Evolutionary conservation across 2,888 invertebrate genomes (phyloP).

Genomic region (Cartodere bifasciata): DNA sequence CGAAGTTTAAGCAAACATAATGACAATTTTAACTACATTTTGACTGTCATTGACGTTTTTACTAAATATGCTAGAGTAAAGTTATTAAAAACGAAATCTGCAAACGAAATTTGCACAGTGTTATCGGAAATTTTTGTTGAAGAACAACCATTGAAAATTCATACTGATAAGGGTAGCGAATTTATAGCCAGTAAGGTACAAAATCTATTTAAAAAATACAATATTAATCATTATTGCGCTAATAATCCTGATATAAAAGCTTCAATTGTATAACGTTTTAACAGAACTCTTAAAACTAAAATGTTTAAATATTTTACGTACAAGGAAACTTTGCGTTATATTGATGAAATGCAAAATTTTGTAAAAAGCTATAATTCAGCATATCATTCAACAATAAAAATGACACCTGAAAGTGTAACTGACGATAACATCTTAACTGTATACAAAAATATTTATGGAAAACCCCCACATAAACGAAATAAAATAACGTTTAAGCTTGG

Average conservation of each 20-base stretch:
- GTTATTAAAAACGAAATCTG: constrained; percentile 21
- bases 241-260: constrained; percentile 17
- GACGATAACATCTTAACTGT: constrained; percentile 9
- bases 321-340: constrained; percentile 16
- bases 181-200: constrained; percentile 9
- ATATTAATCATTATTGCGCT: constrained; percentile 7
- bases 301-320: constrained; percentile 20
- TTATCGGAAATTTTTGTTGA: constrained; percentile 8
- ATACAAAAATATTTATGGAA: constrained; percentile 8
- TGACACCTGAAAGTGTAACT: constrained; percentile 13
- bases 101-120: constrained; percentile 17
- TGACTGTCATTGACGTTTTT: constrained; percentile 25
- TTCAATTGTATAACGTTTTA: too few relatives aligned
- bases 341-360: constrained; percentile 19
- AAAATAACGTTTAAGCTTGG: constrained; percentile 7
- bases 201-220: constrained; percentile 10
- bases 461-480: constrained; percentile 8
- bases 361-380: constrained; percentile 19
- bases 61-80: constrained; percentile 25
- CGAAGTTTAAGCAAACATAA: constrained; percentile 2
- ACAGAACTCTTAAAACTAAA: constrained; percentile 22
- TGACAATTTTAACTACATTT: constrained; percentile 13
- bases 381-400: constrained; percentile 14
- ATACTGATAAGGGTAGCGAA: constrained; percentile 9
- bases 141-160: constrained; percentile 5